Percentiles rank a stretch among this genome's conserved stretches.
Conservation (phyloP, 2,797 vertebrate genomes). For the Phrynocephalus guinanensis region DNA sequence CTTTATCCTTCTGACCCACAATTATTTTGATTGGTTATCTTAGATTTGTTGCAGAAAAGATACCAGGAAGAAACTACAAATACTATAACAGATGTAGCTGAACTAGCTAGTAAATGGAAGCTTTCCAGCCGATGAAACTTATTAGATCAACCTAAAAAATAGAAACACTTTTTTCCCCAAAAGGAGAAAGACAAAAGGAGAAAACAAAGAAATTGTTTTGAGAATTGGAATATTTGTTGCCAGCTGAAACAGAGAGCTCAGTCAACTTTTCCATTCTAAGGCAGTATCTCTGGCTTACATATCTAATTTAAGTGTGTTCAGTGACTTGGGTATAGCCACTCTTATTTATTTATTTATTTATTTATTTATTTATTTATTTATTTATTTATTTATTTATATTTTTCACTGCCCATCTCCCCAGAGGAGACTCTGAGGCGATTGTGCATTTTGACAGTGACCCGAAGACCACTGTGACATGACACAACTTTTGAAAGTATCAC, state of each 20-base stretch:
- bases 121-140: not conserved
- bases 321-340: not conserved
- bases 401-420: no score
- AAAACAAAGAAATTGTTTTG: not conserved
- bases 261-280: not conserved
- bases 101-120: not conserved
- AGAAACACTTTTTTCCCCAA: not conserved
- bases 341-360: no score
- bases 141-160: not conserved
- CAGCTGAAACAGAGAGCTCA: not conserved
- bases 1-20: no score
- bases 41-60: not conserved
- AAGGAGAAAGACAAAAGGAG: not conserved
- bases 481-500: not conserved
- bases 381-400: no score
- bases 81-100: not conserved
- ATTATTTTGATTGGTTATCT: not conserved
- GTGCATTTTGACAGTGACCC: conserved; percentile 2
- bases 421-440: not conserved
- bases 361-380: no score
- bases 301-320: not conserved
- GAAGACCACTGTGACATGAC: not conserved
- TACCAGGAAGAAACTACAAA: not conserved
- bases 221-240: not conserved
- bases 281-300: not conserved